Conservation (phyloP, 2,888 invertebrate genomes). For the Congeria kusceri region DNA sequence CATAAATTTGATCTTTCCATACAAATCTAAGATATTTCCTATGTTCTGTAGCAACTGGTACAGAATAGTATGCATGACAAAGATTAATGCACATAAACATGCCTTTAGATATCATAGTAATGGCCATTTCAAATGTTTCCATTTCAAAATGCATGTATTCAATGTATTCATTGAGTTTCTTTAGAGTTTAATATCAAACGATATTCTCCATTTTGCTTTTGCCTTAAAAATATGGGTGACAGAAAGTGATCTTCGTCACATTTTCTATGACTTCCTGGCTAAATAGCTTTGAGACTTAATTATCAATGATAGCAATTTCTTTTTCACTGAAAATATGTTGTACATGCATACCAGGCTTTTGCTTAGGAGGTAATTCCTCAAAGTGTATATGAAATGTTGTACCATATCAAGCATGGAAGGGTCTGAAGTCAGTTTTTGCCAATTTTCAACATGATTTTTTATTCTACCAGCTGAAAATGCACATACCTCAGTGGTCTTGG, state of each 20-base stretch:
- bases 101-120: constrained; percentile 32
- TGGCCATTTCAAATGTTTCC: constrained; percentile 54
- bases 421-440: too few relatives aligned
- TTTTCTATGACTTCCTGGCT: background rate
- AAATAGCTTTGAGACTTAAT: too few relatives aligned
- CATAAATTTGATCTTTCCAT: constrained; percentile 44
- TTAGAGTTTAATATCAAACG: constrained; percentile 53
- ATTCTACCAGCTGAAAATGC: too few relatives aligned
- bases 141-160: constrained; percentile 58
- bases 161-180: constrained; percentile 43
- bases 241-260: constrained; percentile 29
- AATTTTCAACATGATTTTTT: too few relatives aligned
- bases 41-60: constrained; percentile 39
- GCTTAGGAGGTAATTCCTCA: too few relatives aligned
- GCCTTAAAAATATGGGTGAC: constrained; percentile 48
- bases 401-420: too few relatives aligned
- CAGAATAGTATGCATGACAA: constrained; percentile 48
- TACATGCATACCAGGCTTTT: too few relatives aligned
- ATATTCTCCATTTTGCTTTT: constrained; percentile 51
- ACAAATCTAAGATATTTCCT: constrained; percentile 48
- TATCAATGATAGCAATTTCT: too few relatives aligned
- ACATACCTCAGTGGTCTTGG: too few relatives aligned
- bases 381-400: too few relatives aligned
- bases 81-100: constrained; percentile 51
- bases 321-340: too few relatives aligned